These are phyloP conservation scores for Euzophera pinguis DNA, from an alignment of 2,888 invertebrate species.

Conservation along the genomic window DNA sequence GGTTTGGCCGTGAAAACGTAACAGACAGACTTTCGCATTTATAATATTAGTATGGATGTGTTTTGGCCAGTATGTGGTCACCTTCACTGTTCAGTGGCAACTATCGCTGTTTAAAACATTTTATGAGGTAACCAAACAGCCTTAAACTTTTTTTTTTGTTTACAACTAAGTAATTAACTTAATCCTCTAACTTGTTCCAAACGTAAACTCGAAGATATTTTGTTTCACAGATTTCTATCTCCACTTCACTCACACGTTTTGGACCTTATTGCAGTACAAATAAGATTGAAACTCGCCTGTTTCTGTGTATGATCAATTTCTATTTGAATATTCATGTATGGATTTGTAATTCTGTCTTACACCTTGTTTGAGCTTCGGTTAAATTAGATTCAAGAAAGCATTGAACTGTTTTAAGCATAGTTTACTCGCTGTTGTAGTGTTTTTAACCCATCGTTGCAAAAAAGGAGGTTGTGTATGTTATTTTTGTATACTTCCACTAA, in stretches of 20 bases:
- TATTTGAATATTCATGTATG: conserved; percentile 6
- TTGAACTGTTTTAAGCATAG: background rate
- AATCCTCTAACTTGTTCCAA: background rate
- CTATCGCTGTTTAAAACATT: too few species aligned
- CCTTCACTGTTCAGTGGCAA: too few species aligned
- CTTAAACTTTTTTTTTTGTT: background rate
- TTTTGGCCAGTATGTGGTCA: too few species aligned
- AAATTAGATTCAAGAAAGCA: conserved; percentile 2
- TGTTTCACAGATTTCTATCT: conserved; percentile 12
- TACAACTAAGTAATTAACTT: too few species aligned
- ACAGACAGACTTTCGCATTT: too few species aligned
- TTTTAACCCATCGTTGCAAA: background rate
- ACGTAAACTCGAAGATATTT: conserved; percentile 4
- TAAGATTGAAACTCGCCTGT: background rate
- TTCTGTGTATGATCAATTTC: background rate
- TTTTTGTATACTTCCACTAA: too few species aligned
- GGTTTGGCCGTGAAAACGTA: too few species aligned
- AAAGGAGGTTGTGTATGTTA: too few species aligned
- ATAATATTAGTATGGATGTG: too few species aligned
- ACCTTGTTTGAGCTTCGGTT: conserved; percentile 1
- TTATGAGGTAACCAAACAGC: too few species aligned
- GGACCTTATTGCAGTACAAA: background rate
- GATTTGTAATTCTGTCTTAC: conserved; percentile 2
- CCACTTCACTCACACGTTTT: background rate
- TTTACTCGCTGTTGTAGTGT: background rate